Evolutionary conservation across 2,113 vertebrate species (phyloP).

Genomic region (Myotis lucifugus): DNA sequence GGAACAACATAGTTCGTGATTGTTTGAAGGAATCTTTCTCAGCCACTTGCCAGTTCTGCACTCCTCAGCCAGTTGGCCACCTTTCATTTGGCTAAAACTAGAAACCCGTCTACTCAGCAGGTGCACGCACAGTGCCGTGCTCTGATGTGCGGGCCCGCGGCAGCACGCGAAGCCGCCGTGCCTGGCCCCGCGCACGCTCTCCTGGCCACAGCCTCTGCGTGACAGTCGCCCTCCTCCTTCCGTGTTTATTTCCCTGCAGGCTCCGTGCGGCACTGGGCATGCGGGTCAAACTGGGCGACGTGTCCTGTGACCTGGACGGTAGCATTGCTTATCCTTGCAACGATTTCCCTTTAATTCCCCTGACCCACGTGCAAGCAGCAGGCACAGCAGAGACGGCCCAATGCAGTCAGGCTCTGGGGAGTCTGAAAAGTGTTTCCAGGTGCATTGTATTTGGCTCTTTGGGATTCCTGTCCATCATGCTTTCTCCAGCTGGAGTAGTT

Average conservation of each 20-base stretch:
- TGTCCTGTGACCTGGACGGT: background rate
- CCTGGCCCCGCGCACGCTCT: fast-evolving
- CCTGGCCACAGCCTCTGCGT: fast-evolving
- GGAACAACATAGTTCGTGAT: background rate
- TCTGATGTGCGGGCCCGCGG: fast-evolving
- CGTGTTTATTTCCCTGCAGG: background rate
- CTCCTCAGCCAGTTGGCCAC: no score
- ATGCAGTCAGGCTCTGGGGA: background rate
- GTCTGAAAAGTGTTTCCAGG: background rate
- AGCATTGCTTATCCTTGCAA: background rate
- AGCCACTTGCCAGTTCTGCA: background rate
- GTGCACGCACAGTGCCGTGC: fast-evolving
- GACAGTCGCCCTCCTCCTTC: background rate
- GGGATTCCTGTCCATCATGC: background rate
- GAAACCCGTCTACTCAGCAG: background rate
- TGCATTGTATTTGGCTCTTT: background rate
- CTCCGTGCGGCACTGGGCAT: background rate
- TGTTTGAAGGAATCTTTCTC: background rate
- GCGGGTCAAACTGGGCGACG: background rate
- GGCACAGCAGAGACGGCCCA: background rate
- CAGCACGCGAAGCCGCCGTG: fast-evolving
- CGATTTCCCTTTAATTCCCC: background rate
- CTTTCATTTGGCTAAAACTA: background rate
- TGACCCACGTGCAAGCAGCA: background rate
- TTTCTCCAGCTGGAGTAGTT: background rate